Evolutionary conservation across 2,113 vertebrate genomes (phyloP).

Genomic region (Crotalus tigris): DNA sequence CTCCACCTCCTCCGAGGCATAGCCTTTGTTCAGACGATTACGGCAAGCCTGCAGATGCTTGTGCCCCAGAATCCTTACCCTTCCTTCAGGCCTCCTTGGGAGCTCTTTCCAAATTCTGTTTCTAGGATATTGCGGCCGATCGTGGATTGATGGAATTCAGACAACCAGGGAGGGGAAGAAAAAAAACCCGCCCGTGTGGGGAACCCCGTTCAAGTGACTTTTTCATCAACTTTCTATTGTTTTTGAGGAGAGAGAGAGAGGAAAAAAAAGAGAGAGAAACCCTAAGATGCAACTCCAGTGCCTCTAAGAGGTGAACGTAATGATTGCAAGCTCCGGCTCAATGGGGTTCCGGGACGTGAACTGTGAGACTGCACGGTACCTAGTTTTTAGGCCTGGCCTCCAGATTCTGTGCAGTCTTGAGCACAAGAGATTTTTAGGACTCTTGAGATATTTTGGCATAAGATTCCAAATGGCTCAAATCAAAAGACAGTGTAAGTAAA

Average conservation of each 20-base stretch:
- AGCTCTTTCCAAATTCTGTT: not conserved
- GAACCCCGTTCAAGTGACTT: not conserved
- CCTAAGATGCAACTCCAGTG: not conserved
- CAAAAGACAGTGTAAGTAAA: not conserved
- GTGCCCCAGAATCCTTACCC: not conserved
- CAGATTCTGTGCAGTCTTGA: not conserved
- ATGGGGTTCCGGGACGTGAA: not conserved
- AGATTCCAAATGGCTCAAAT: not conserved
- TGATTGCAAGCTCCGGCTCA: not conserved
- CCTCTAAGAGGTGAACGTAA: not conserved
- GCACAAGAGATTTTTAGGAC: not conserved
- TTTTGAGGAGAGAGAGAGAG: not conserved
- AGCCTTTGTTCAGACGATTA: not conserved
- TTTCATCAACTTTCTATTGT: not conserved
- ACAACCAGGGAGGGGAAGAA: too few relatives aligned
- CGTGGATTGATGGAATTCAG: not conserved
- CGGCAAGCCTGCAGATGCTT: not conserved
- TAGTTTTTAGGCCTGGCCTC: not conserved
- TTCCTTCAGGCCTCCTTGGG: not conserved
- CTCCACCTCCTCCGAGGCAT: not conserved
- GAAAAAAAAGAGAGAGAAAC: not conserved
- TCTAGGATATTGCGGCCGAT: not conserved
- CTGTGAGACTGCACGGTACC: not conserved
- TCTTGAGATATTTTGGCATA: not conserved
- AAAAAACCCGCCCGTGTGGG: not conserved